Base-by-base conservation (phyloP, 2,113 vertebrate species). In the Uropsilus gracilis region DNA sequence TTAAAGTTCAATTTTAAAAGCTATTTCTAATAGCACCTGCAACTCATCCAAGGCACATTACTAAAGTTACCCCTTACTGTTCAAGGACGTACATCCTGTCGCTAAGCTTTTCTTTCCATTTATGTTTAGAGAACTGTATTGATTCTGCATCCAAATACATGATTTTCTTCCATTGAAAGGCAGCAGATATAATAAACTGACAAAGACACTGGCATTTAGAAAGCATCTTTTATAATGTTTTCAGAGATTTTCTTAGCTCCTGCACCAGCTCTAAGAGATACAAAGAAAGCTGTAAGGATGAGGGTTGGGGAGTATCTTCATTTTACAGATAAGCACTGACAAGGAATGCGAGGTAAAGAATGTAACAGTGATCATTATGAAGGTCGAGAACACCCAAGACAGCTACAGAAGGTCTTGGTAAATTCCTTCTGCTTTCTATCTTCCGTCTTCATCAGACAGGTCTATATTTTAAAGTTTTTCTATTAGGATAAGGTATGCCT, bases 161-260 rank as follows among this genome's bases (percentile, higher is more conserved):
- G 66, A 22, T 75, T 92, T 88, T 64, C 85, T 91, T 95, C 72
- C 57, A 94, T 73, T 90, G 87, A 87, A 95, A 96, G 28, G n/a
- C 12, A 59, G 57, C 8, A 80, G 72, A 73, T 55, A 24, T 46
- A 76, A 80, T 68, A 66, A 82, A 53, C 24, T 95, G 80, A 92
- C 69, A 94, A 88, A 95, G 46, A 92, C 24, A 87, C 32, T 57
- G 63, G 10, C 44, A 82, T 59, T 91, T 69, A 73, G 8, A 90
- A 16, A 95, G 44, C 85, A 95, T 59, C 46, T 95, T 94, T 94
- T 20, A 76, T 81, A 90, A 73, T n/a, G 37, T 66, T 92, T 93
- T 57, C 84, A 96, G 39, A 92, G 75, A 92, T 91, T 91, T 94
- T 96, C 89, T 71, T 86, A 83, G 82, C 63, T 88, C 48, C 9